Conservation (phyloP, 2,888 invertebrate species). For the Fabriciana adippe region DNA sequence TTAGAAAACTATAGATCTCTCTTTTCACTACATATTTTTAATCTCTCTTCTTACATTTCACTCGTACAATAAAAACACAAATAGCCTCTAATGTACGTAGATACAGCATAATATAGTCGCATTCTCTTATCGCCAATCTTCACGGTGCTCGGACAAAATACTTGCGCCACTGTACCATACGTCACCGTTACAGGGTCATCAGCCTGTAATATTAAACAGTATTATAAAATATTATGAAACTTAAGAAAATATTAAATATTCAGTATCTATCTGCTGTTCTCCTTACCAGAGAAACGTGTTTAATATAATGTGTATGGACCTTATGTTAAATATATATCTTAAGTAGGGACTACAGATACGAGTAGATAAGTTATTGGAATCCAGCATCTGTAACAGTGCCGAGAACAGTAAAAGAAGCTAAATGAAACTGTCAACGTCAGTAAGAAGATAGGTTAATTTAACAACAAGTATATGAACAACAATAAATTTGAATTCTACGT, state of each 20-base stretch:
- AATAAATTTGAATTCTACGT: too few relatives aligned
- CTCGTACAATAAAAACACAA: conserved; percentile 10
- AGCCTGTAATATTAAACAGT: conserved; percentile 16
- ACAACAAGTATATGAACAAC: too few relatives aligned
- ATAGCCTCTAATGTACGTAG: conserved; percentile 16
- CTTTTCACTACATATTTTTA: too few relatives aligned
- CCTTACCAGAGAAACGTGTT: too few relatives aligned
- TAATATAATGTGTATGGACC: not conserved
- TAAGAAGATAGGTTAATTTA: too few relatives aligned
- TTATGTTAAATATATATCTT: not conserved
- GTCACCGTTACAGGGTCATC: conserved; percentile 22
- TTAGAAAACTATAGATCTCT: too few relatives aligned
- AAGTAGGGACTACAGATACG: too few relatives aligned
- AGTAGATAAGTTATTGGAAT: too few relatives aligned
- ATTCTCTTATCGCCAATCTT: conserved; percentile 28
- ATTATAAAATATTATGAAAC: not conserved
- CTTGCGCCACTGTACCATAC: conserved; percentile 27
- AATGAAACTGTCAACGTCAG: too few relatives aligned
- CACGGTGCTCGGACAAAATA: conserved; percentile 26
- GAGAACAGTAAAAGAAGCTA: too few relatives aligned
- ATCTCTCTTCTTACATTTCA: not conserved
- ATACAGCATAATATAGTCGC: conserved; percentile 3
- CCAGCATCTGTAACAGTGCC: too few relatives aligned
- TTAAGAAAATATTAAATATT: not conserved
- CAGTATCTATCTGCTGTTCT: too few relatives aligned